Conservation (phyloP, 2,797 vertebrate species). For the Danio albolineatus region DNA sequence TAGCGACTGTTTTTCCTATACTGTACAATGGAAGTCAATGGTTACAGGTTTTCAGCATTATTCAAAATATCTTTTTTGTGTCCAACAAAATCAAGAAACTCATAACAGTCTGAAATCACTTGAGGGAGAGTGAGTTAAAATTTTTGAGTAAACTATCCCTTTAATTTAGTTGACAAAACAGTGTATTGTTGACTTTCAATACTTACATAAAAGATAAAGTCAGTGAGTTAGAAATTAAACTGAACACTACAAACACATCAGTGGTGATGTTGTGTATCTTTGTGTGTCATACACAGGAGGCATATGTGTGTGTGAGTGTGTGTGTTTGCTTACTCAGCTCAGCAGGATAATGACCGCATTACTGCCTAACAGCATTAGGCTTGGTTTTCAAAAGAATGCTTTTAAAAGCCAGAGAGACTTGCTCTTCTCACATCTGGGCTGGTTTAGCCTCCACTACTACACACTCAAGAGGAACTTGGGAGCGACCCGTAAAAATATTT, state of each 20-base stretch:
- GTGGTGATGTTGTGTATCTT: not conserved
- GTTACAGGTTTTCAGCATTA: too few species aligned
- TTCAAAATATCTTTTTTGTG: too few species aligned
- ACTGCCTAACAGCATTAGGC: slow-evolving; percentile 5
- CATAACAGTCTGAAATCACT: too few species aligned
- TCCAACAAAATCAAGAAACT: too few species aligned
- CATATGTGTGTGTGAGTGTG: slow-evolving; percentile 11
- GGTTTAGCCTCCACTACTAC: not conserved
- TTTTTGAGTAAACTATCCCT: too few species aligned
- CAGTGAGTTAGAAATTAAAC: not conserved
- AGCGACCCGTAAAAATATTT: slow-evolving; percentile 19
- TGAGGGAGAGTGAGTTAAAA: too few species aligned
- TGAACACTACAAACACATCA: not conserved
- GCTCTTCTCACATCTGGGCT: slow-evolving; percentile 18
- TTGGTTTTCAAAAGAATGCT: slow-evolving; percentile 17
- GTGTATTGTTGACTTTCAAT: not conserved
- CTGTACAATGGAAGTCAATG: too few species aligned
- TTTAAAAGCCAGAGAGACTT: slow-evolving; percentile 15
- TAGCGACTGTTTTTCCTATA: too few species aligned
- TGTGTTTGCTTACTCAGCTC: slow-evolving; percentile 52
- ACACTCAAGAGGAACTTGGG: not conserved
- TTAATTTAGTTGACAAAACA: not conserved
- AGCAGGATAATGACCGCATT: slow-evolving; percentile 36
- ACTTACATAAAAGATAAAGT: not conserved
- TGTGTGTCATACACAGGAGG: too few species aligned